phyloP scores from a whole-genome alignment of 2,113 vertebrate genomes.

The Salvelinus fontinalis region DNA sequence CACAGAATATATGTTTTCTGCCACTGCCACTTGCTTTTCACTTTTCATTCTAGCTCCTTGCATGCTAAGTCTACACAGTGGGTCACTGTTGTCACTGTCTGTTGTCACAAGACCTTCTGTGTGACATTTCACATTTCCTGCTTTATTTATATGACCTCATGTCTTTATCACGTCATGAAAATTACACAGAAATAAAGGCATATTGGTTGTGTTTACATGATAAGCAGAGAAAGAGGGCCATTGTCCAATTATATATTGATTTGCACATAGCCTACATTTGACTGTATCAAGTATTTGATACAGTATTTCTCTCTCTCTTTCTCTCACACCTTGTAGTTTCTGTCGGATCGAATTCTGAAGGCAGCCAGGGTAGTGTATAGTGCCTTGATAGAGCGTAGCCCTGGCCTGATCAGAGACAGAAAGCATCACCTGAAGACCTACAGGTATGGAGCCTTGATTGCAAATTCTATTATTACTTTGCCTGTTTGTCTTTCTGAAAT shows the following conservation, averaged over 20 bases:
- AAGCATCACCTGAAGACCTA: constrained; percentile 89
- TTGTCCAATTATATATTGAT: not conserved
- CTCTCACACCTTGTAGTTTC: constrained; percentile 71
- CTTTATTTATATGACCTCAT: constrained; percentile 1
- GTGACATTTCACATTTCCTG: constrained; percentile 11
- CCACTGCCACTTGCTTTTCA: not conserved
- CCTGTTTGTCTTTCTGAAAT: not conserved
- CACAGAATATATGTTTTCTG: not conserved
- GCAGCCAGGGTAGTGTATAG: constrained; percentile 81
- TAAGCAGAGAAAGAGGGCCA: not conserved
- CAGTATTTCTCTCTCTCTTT: not conserved
- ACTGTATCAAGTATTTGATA: not conserved
- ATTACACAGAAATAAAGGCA: not conserved
- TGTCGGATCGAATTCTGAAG: constrained; percentile 82
- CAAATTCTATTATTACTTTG: not conserved
- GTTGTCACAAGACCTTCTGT: constrained; percentile 21
- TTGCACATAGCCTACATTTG: too few species aligned
- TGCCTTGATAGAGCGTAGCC: constrained; percentile 75
- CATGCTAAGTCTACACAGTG: constrained; percentile 4
- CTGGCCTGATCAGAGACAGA: constrained; percentile 84
- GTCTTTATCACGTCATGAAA: not conserved
- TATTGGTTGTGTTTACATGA: not conserved
- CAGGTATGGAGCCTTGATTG: constrained; percentile 69
- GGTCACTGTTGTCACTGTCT: not conserved
- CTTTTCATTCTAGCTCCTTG: not conserved